phyloP scores from a whole-genome alignment of 2,888 invertebrate species.

The Polydrusus cervinus region DNA sequence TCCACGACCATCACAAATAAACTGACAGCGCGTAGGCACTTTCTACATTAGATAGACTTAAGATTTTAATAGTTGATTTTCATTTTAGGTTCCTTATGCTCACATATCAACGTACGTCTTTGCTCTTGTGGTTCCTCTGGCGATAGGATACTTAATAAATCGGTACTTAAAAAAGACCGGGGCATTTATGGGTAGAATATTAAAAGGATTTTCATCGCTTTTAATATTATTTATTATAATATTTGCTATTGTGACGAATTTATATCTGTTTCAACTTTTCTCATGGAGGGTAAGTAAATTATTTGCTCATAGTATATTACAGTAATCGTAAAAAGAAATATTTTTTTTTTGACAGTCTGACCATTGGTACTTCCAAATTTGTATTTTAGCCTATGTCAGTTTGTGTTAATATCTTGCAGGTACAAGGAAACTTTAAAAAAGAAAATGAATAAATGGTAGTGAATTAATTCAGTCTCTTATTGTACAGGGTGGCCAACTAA shows the following conservation, averaged over 20 bases:
- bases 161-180: conserved; percentile 80
- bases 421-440: too few species aligned
- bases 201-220: conserved; percentile 88
- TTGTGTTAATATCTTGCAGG: too few species aligned
- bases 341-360: too few species aligned
- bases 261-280: conserved; percentile 91
- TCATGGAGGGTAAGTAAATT: conserved; percentile 84
- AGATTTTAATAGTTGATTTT: neutral
- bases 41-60: neutral
- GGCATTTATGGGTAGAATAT: conserved; percentile 82
- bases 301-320: too few species aligned
- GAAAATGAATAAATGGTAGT: too few species aligned
- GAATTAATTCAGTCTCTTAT: too few species aligned
- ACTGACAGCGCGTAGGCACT: too few species aligned
- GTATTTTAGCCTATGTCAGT: too few species aligned
- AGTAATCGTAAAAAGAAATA: too few species aligned
- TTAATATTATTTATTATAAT: conserved; percentile 88
- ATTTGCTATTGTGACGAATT: conserved; percentile 91
- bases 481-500: too few species aligned
- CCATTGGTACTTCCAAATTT: too few species aligned
- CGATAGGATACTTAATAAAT: conserved; percentile 74
- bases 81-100: conserved; percentile 83
- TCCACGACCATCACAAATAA: too few species aligned
- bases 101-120: conserved; percentile 84
- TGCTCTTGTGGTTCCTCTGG: conserved; percentile 85